These are phyloP conservation scores for Mesochorus sp. DNA, from an alignment of 2,888 invertebrate genomes.

Conservation along the genomic window DNA sequence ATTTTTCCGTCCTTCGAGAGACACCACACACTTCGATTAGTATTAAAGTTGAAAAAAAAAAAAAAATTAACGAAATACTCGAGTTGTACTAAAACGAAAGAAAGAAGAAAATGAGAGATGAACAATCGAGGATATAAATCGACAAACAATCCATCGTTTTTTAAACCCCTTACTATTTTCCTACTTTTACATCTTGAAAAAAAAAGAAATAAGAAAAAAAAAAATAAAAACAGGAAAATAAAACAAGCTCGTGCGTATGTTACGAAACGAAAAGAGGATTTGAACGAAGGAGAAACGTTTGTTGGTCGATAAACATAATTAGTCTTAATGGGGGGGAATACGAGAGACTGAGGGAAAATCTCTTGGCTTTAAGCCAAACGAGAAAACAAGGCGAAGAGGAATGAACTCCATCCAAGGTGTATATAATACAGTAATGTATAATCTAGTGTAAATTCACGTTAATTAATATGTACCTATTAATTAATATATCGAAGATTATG, in stretches of 20 bases:
- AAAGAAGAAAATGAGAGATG: no score
- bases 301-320: conserved; percentile 62
- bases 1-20: conserved; percentile 65
- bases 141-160: conserved; percentile 42
- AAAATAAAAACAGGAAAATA: conserved; percentile 46
- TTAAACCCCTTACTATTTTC: conserved; percentile 73
- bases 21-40: conserved; percentile 50
- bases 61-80: conserved; percentile 3
- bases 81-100: conserved; percentile 25
- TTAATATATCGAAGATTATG: conserved; percentile 66
- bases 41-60: conserved; percentile 30
- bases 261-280: conserved; percentile 61
- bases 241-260: not conserved
- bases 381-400: conserved; percentile 6
- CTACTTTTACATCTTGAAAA: conserved; percentile 73
- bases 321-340: conserved; percentile 63
- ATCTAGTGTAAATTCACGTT: conserved; percentile 70
- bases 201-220: conserved; percentile 46
- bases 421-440: conserved; percentile 64
- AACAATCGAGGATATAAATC: conserved; percentile 45
- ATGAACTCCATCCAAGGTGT: conserved; percentile 74
- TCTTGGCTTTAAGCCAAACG: no score
- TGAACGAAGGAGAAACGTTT: conserved; percentile 28
- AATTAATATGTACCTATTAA: conserved; percentile 68
- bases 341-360: conserved; percentile 41